Conservation (phyloP, 30 jellyfish, hydroid and myxozoan species). For the Chrysaora quinquecirrha region DNA sequence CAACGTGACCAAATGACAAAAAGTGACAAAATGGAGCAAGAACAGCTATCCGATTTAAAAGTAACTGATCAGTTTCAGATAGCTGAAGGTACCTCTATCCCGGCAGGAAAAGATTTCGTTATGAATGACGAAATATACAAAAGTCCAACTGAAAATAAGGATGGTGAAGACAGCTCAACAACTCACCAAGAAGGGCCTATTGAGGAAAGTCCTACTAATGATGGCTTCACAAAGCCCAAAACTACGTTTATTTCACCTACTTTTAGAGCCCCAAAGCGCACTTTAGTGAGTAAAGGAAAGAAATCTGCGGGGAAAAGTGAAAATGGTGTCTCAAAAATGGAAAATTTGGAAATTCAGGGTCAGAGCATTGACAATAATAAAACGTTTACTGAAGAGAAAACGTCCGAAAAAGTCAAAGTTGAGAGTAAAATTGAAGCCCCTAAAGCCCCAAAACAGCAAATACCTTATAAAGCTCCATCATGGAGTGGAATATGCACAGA, state of each 20-base stretch:
- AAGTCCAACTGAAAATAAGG: no score
- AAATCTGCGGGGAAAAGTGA: not conserved
- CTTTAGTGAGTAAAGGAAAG: not conserved
- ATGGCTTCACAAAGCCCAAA: constrained; percentile 6
- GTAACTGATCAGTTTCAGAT: no score
- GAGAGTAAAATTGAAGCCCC: not conserved
- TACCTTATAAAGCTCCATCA: constrained; percentile 63
- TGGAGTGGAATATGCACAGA: constrained; percentile 53
- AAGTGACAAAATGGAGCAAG: no score
- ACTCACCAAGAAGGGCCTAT: no score
- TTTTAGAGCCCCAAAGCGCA: constrained; percentile 2
- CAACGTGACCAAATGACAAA: no score
- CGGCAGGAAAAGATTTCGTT: no score
- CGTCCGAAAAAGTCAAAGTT: not conserved
- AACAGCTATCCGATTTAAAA: no score
- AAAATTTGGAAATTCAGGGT: not conserved
- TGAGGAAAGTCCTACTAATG: not conserved
- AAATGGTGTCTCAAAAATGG: not conserved
- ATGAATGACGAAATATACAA: no score
- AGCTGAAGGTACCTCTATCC: no score
- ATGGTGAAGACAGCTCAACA: no score
- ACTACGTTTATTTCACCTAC: constrained; percentile 35
- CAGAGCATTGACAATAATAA: not conserved
- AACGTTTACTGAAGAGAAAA: not conserved
- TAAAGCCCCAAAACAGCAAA: not conserved